A percentile compares a stretch with the other conserved stretches of the same genome.
Conservation (phyloP, 2,113 vertebrate genomes). For the Poicephalus meyeri region DNA sequence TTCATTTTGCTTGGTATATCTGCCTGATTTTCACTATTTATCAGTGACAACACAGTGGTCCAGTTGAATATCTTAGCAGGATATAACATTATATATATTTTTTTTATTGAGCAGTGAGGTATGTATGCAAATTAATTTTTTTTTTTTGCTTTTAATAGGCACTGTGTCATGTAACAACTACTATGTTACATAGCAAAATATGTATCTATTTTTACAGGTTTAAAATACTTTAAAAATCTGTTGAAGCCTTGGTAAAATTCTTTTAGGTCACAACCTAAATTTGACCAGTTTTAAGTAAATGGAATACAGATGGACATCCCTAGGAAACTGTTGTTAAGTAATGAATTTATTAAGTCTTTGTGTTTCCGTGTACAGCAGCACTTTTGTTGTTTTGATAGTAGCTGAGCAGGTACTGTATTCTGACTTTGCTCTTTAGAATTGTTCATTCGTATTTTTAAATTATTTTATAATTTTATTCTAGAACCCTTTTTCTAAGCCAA, state of each 20-base stretch:
- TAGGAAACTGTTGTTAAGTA: background rate
- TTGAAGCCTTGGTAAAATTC: background rate
- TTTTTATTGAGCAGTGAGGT: background rate
- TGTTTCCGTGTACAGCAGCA: background rate
- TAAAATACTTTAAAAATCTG: background rate
- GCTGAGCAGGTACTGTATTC: background rate
- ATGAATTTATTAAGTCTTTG: background rate
- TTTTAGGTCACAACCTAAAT: background rate
- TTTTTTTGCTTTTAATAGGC: background rate
- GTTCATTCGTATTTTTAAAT: background rate
- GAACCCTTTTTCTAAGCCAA: background rate
- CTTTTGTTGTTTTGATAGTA: background rate
- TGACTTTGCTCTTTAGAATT: background rate
- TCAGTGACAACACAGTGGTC: background rate
- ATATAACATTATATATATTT: background rate
- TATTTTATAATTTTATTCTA: background rate
- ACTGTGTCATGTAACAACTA: background rate
- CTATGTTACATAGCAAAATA: background rate
- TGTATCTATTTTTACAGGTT: background rate
- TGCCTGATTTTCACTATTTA: background rate
- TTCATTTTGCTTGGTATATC: background rate
- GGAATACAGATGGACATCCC: background rate
- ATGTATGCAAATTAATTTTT: background rate
- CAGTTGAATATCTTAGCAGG: background rate
- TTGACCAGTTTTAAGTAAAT: background rate